phyloP scores from a whole-genome alignment of 2,113 vertebrate genomes.

The Amazona guildingii region DNA sequence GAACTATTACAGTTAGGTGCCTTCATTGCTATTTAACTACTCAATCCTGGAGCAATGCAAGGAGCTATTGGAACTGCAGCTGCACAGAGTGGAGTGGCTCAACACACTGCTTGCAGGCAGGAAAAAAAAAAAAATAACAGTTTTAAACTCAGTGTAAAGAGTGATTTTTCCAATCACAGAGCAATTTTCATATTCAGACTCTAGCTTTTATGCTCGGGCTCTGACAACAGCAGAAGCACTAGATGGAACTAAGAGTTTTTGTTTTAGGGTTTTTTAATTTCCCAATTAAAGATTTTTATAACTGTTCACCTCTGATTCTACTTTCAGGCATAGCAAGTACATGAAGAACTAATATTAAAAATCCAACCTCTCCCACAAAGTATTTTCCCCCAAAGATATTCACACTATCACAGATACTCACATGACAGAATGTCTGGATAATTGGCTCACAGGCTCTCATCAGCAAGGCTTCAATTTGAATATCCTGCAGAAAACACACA shows the following conservation, averaged over 20 bases:
- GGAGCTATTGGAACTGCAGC: not conserved
- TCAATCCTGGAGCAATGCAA: not conserved
- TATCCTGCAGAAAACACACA: conserved; percentile 80
- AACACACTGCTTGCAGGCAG: not conserved
- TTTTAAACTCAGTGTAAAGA: not conserved
- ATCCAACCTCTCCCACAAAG: not conserved
- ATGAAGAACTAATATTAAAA: not conserved
- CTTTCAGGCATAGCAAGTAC: not conserved
- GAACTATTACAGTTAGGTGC: not conserved
- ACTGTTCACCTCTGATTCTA: not conserved
- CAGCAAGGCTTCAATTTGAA: conserved; percentile 97
- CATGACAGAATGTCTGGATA: conserved; percentile 89
- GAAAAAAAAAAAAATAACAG: not conserved
- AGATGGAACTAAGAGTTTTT: not conserved
- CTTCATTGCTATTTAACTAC: not conserved
- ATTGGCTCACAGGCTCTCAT: conserved; percentile 96
- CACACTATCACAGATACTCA: conserved; percentile 64
- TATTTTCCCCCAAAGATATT: not conserved
- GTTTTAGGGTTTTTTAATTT: not conserved
- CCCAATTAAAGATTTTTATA: not conserved
- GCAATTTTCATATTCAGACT: not conserved
- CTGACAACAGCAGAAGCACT: not conserved
- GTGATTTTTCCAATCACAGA: not conserved
- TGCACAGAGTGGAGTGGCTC: not conserved
- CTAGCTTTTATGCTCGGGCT: not conserved